These are phyloP conservation scores for Microchirus variegatus DNA, from an alignment of 2,797 vertebrate species.

Conservation along the genomic window DNA sequence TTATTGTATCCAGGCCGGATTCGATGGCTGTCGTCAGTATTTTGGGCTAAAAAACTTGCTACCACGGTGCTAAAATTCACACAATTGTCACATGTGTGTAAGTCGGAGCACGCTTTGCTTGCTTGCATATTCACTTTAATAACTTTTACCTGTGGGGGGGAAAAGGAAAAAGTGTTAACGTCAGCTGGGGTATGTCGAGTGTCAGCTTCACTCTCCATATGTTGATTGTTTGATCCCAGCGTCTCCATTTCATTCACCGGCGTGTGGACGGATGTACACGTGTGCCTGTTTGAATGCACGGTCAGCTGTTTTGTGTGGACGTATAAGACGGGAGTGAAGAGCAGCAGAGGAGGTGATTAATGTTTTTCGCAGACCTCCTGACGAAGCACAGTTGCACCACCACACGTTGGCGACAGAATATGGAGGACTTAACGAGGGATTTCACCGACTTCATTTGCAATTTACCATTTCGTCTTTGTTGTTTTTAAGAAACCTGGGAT, in stretches of 20 bases:
- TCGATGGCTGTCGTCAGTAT: constrained; percentile 57
- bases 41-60: constrained; percentile 58
- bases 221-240: constrained; percentile 31
- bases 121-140: constrained; percentile 39
- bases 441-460: constrained; percentile 33
- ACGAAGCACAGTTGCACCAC: constrained; percentile 21
- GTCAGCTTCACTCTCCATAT: constrained; percentile 18
- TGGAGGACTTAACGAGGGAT: constrained; percentile 25
- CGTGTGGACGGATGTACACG: constrained; percentile 2
- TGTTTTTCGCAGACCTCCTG: constrained; percentile 13
- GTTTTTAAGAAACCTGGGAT: constrained; percentile 38
- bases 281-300: not conserved
- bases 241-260: not conserved
- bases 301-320: constrained; percentile 24
- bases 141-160: constrained; percentile 28
- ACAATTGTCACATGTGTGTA: constrained; percentile 58
- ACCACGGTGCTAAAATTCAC: constrained; percentile 72
- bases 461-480: constrained; percentile 27
- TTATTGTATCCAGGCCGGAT: constrained; percentile 41
- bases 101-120: constrained; percentile 25
- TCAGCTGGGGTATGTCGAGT: constrained; percentile 21
- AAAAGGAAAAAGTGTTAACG: constrained; percentile 35
- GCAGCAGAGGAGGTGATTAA: not conserved
- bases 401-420: constrained; percentile 25
- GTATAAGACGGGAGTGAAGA: constrained; percentile 11